Conservation (phyloP, 2,888 invertebrate genomes). For the Patella pellucida region DNA sequence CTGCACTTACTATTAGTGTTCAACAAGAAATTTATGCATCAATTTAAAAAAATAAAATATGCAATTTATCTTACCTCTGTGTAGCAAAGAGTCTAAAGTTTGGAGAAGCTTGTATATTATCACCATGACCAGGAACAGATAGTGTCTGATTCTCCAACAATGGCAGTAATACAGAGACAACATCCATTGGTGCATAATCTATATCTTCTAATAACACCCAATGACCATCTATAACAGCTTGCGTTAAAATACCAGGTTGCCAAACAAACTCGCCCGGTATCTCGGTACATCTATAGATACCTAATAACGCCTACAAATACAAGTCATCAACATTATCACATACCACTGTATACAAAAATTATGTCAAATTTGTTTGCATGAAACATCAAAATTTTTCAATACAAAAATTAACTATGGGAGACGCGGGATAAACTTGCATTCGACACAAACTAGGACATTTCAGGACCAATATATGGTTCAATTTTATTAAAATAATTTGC, state of each 20-base stretch:
- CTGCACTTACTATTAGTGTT: too few relatives aligned
- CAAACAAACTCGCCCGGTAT: constrained; percentile 97
- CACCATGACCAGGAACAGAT: constrained; percentile 90
- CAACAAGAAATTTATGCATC: too few relatives aligned
- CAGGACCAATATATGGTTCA: background rate
- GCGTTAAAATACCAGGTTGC: constrained; percentile 92
- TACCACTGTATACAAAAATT: background rate
- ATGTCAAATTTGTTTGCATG: background rate
- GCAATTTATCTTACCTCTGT: constrained; percentile 73
- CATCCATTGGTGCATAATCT: constrained; percentile 93
- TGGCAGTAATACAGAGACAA: constrained; percentile 87
- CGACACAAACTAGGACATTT: background rate
- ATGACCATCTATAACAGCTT: constrained; percentile 74
- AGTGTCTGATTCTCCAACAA: constrained; percentile 86
- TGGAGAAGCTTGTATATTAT: constrained; percentile 83
- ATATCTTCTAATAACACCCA: constrained; percentile 97
- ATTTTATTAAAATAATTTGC: background rate
- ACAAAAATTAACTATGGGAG: too few relatives aligned
- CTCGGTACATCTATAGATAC: constrained; percentile 94
- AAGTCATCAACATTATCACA: background rate
- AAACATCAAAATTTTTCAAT: background rate
- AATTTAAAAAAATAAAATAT: too few relatives aligned
- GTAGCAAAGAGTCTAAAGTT: constrained; percentile 95
- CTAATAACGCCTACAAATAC: constrained; percentile 80
- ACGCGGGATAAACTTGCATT: too few relatives aligned